Evolutionary conservation across 2,888 invertebrate species (phyloP).

Genomic region (Caenorhabditis sp.): DNA sequence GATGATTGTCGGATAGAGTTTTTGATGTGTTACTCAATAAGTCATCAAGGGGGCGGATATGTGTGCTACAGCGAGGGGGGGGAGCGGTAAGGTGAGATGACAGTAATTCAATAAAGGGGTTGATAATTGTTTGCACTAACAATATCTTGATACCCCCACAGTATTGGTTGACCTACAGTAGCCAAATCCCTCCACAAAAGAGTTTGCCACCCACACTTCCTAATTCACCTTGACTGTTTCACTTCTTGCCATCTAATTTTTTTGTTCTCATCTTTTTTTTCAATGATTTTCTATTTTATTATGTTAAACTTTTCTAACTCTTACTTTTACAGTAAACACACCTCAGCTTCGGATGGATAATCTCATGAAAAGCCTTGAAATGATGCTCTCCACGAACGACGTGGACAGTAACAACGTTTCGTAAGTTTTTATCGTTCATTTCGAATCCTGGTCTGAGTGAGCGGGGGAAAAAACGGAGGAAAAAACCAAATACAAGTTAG

Average conservation of each 20-base stretch:
- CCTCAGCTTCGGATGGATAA: slow-evolving; percentile 41
- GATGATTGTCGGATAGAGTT: slow-evolving; percentile 20
- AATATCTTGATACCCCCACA: slow-evolving; percentile 19
- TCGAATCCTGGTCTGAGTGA: neutral
- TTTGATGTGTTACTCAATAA: slow-evolving; percentile 59
- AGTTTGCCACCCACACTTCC: too few species aligned
- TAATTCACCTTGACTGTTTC: too few species aligned
- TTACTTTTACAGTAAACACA: too few species aligned
- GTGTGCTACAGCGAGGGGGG: slow-evolving; percentile 31
- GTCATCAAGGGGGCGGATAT: slow-evolving; percentile 41
- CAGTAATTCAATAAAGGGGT: slow-evolving; percentile 55
- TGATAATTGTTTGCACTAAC: slow-evolving; percentile 40
- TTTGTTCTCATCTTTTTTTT: too few species aligned
- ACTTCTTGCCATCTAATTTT: too few species aligned
- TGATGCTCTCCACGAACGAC: slow-evolving; percentile 23
- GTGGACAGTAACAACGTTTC: slow-evolving; percentile 8
- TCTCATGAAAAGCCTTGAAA: slow-evolving; percentile 44
- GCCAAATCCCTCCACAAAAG: neutral
- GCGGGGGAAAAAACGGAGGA: neutral
- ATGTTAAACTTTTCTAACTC: too few species aligned
- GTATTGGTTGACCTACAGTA: slow-evolving; percentile 25
- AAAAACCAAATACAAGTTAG: neutral
- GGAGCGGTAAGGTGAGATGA: slow-evolving; percentile 31
- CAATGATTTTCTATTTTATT: too few species aligned
- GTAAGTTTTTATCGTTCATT: slow-evolving; percentile 22